Evolutionary conservation across 2,113 vertebrate species (phyloP), one percentile per base, ranked within the genome.

Genomic region (Mormyrus iriodes): DNA sequence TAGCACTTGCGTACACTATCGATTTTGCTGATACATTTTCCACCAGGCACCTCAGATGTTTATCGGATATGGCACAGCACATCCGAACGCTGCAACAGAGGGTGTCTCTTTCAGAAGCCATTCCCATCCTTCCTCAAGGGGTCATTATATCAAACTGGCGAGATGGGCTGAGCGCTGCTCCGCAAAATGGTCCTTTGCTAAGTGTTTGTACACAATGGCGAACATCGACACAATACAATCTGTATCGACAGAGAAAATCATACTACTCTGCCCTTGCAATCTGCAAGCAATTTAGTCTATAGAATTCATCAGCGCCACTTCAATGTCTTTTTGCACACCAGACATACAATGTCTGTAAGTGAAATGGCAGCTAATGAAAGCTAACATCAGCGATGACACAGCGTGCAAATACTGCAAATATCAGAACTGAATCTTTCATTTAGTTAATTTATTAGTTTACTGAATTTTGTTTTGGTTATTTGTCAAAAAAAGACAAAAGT

Each of bases 21-120:
- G 73, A 91, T 85, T 90, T 86, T 73, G 82, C 24, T 88, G 42
- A 55, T 88, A 92, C 61, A 91, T 84, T 83, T 89, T 90, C 82
- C 91, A 49, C 27, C 39, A 85, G 42, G 89, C 53, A 55, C 52
- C 85, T 53, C 27, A n/a, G 85, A 35, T 86, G 31, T 55, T 31
- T 86, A 49, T 86, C 42, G n/a, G 49, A 86, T 53, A 21, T 55
- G 17, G 85, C 51, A 53, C 21, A 5, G 8, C 19, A 55, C n/a
- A 15, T 31, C 51, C 51, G 44, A 88, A 19, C 7, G 55, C 13
- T n/a, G 8, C 5, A 17, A 7, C n/a, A 27, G 6, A 15, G 21
- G 42, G 58, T n/a, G 48, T 7, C 51, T 31, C 51, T 35, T 86
- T 86, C 12, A 8, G 35, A 31, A 39, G 9, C 27, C 27, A 12